phyloP scores from a whole-genome alignment of 2,113 vertebrate genomes.

The Bubo scandiacus region DNA sequence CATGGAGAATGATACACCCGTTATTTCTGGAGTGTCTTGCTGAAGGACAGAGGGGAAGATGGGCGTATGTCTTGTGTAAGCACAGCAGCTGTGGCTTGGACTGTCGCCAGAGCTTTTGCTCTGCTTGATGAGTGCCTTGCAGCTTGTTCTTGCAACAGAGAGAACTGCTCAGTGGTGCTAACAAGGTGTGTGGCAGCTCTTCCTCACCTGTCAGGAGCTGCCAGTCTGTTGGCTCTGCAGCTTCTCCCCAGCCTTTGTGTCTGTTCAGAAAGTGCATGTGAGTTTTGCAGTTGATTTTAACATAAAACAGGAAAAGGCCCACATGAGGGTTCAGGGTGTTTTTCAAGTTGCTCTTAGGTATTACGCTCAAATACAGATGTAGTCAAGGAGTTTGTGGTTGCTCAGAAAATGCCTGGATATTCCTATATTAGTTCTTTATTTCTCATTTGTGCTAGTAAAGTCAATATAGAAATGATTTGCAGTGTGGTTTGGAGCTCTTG shows the following conservation, averaged over 20 bases:
- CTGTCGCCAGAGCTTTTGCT: neutral
- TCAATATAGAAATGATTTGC: neutral
- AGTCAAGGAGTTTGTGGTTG: too few relatives aligned
- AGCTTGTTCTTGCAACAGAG: accelerated
- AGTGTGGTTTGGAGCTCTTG: accelerated
- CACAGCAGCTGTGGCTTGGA: neutral
- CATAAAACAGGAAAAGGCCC: neutral
- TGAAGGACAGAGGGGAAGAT: neutral
- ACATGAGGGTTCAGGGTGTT: accelerated
- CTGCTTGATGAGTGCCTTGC: neutral
- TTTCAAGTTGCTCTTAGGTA: neutral
- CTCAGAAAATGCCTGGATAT: neutral
- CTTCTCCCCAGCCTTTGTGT: neutral
- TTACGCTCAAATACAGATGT: neutral
- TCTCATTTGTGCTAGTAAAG: neutral
- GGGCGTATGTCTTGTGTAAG: neutral
- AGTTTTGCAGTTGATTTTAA: accelerated
- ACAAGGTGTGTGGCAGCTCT: neutral
- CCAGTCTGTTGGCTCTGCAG: neutral
- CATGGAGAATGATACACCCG: accelerated
- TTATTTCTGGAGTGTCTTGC: neutral
- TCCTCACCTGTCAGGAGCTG: neutral
- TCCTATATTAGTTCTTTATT: neutral
- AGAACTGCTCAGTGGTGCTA: accelerated
- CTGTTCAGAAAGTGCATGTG: neutral